A percentile compares a stretch with the other conserved stretches of the same genome.
phyloP scores from a whole-genome alignment of 1,140 invertebrate species.

The Drosophila lowei region DNA sequence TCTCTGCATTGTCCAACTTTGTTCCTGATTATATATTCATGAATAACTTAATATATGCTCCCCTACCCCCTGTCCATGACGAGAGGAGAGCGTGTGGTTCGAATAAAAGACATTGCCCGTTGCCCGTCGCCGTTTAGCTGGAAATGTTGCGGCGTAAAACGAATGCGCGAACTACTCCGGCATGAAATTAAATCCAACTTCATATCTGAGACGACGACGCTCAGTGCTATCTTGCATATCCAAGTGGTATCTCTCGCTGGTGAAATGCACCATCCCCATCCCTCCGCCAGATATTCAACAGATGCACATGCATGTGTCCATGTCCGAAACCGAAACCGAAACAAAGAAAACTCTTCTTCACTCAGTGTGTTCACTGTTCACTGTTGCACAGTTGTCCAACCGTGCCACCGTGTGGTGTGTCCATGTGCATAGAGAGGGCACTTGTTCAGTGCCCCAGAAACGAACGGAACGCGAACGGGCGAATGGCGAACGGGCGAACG shows the following conservation, averaged over 20 bases:
- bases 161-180: conserved; percentile 82
- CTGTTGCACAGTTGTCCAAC: conserved; percentile 64
- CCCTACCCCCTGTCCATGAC: not conserved
- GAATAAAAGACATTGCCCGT: conserved; percentile 52
- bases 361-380: too few relatives aligned
- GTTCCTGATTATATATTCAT: conserved; percentile 75
- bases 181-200: conserved; percentile 82
- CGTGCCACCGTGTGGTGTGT: conserved; percentile 54
- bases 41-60: conserved; percentile 61
- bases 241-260: conserved; percentile 57
- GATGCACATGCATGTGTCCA: conserved; percentile 74
- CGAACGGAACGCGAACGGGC: conserved; percentile 54
- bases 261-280: conserved; percentile 44
- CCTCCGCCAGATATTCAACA: conserved; percentile 45
- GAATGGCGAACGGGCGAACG: conserved; percentile 14
- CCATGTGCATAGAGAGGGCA: conserved; percentile 77
- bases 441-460: conserved; percentile 80
- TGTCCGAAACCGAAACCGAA: conserved; percentile 72
- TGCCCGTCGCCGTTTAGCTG: conserved; percentile 60
- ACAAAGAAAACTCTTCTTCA: conserved; percentile 72
- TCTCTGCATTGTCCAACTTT: conserved; percentile 11
- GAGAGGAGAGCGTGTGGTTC: conserved; percentile 52
- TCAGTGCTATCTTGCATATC: conserved; percentile 76
- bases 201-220: conserved; percentile 44
- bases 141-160: conserved; percentile 72